Base-by-base conservation (phyloP, 1,140 invertebrate genomes). In the Leptestheria dahalacensis region DNA sequence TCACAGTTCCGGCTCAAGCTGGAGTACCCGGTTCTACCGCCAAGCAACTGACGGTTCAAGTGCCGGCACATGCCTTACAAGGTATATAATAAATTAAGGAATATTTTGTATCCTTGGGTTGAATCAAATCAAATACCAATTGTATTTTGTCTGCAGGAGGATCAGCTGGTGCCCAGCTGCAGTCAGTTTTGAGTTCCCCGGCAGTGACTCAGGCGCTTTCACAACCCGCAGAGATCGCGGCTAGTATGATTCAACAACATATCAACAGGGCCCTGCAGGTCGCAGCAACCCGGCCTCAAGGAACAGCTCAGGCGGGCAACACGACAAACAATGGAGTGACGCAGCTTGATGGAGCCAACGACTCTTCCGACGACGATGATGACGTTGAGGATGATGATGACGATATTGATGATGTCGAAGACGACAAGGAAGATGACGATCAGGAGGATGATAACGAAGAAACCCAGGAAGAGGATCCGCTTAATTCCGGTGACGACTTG, bases 401-500 rank as follows among this genome's bases (percentile, higher is more conserved):
- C 64, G 82, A 86, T 54, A 82, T 88, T 64, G 80, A 85, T 62
- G 83, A 87, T 63, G 83, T 81, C 26, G 84, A 85, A 61, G 79
- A 80, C 47, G 76, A 78, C 60, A 75, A 69, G 15, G 69, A 66
- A 18, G 64, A 69, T 24, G 66, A 84, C 50, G 82, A 82, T 64
- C 83, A 84, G n/a, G 79, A 85, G 41, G 85, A 86, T 63, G 85
- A 90, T 67, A 73, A 79, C 61, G 77, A 78, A 70, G 74, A 77
- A 65, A 70, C 77, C 65, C 72, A 75, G 74, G 79, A 80, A 68
- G 78, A 88, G 78, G 94, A 97, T 70, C 92, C 94, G 0, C 73
- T 98, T 0, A 97, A 97, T 74, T 95, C 91, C 18, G 91, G 84
- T 65, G 91, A 95, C 73, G 94, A 97, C 78, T 90, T 96, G 0